These are phyloP conservation scores for Orthosia gracilis DNA, from an alignment of 2,888 invertebrate species.

Conservation along the genomic window DNA sequence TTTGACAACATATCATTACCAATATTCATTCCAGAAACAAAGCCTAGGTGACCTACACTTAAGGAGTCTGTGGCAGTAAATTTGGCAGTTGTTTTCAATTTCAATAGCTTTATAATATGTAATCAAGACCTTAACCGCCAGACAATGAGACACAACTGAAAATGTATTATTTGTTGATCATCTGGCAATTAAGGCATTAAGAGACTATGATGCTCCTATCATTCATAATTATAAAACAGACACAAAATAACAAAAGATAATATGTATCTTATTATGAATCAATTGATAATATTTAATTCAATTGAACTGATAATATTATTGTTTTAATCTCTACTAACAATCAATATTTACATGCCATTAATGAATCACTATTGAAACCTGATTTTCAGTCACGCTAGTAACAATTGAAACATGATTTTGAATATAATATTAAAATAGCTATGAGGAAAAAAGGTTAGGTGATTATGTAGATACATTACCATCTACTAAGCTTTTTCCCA, in stretches of 20 bases:
- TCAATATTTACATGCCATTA: conserved; percentile 20
- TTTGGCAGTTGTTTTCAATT: too few relatives aligned
- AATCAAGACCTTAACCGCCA: too few relatives aligned
- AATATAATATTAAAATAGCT: neutral
- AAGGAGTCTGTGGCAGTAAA: neutral
- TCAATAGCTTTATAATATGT: neutral
- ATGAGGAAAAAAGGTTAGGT: neutral
- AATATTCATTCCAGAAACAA: too few relatives aligned
- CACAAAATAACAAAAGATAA: conserved; percentile 17
- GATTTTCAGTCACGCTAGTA: neutral
- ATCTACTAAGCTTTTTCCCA: neutral
- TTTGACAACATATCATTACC: too few relatives aligned
- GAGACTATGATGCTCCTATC: neutral
- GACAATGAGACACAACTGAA: too few relatives aligned
- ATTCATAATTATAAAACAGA: conserved; percentile 13
- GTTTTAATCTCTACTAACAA: conserved; percentile 24
- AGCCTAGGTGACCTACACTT: too few relatives aligned
- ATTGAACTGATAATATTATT: conserved; percentile 15
- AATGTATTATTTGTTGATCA: too few relatives aligned
- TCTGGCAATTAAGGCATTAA: too few relatives aligned
- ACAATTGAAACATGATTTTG: neutral
- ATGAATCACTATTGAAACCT: neutral
- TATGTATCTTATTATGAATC: conserved; percentile 14
- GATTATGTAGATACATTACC: neutral
- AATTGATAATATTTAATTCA: conserved; percentile 37